These are phyloP conservation scores for Drosophila kepulauana DNA, from an alignment of 1,140 invertebrate species.

Conservation along the genomic window DNA sequence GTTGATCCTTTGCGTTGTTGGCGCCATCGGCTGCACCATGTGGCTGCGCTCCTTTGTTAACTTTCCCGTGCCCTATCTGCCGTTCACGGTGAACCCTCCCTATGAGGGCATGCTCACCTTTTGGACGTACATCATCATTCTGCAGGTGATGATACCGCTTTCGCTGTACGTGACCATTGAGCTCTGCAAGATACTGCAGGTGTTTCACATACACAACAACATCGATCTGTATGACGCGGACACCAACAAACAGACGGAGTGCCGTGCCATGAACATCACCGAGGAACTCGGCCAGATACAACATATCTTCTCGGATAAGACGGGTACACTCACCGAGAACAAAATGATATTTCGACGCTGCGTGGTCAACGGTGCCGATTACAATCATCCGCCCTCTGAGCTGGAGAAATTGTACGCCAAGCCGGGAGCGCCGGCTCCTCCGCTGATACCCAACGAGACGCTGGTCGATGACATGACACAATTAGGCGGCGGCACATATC, in stretches of 20 bases:
- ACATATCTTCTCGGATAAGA: slow-evolving; percentile 99
- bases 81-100: slow-evolving; percentile 87
- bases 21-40: slow-evolving; percentile 94
- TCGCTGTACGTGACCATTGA: slow-evolving; percentile 99
- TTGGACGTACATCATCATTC: slow-evolving; percentile 97
- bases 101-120: slow-evolving; percentile 95
- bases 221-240: slow-evolving; percentile 93
- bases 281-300: slow-evolving; percentile 98
- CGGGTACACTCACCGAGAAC: slow-evolving; percentile 98
- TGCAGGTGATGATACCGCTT: slow-evolving; percentile 98
- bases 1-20: slow-evolving; percentile 95
- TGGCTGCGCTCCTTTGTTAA: slow-evolving; percentile 90
- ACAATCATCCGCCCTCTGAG: slow-evolving; percentile 91
- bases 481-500: slow-evolving; percentile 60
- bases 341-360: slow-evolving; percentile 98
- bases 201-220: slow-evolving; percentile 98
- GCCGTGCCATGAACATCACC: slow-evolving; percentile 97
- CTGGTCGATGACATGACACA: slow-evolving; percentile 88
- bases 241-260: slow-evolving; percentile 95
- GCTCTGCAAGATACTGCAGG: slow-evolving; percentile 97
- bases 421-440: slow-evolving; percentile 86
- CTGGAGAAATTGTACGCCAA: slow-evolving; percentile 85
- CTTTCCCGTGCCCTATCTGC: slow-evolving; percentile 86
- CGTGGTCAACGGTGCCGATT: slow-evolving; percentile 95
- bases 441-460: slow-evolving; percentile 88